These are phyloP conservation scores for Aphelocoma californica DNA, from an alignment of 2,797 vertebrate genomes.

Conservation along the genomic window DNA sequence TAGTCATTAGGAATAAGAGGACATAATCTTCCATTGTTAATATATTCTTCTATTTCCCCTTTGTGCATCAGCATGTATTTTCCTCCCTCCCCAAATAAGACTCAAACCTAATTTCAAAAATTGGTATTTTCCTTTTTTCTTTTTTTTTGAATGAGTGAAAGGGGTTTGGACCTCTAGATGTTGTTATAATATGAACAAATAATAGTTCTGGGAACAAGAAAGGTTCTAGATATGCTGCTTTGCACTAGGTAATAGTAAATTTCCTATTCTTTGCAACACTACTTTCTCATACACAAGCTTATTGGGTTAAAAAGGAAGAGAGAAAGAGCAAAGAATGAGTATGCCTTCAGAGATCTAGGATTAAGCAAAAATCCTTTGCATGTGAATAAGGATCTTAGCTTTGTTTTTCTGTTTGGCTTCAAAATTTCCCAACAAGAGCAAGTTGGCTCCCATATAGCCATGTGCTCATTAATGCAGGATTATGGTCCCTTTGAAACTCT, in stretches of 20 bases:
- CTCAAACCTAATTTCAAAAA: not conserved
- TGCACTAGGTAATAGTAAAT: not conserved
- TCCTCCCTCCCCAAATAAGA: not conserved
- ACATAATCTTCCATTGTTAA: not conserved
- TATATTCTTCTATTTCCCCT: not conserved
- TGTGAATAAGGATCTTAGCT: slow-evolving; percentile 48
- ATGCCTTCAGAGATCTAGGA: slow-evolving; percentile 54
- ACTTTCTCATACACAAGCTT: slow-evolving; percentile 5
- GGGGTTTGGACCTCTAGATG: not conserved
- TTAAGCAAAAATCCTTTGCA: slow-evolving; percentile 53
- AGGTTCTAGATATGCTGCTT: not conserved
- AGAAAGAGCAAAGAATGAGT: slow-evolving; percentile 17
- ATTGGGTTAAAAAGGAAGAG: slow-evolving; percentile 24
- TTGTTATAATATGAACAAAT: not conserved
- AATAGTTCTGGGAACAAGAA: not conserved
- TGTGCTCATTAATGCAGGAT: slow-evolving; percentile 63
- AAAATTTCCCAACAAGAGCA: slow-evolving; percentile 49
- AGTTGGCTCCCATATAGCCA: slow-evolving; percentile 41
- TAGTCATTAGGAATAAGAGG: not conserved
- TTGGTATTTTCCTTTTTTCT: not conserved
- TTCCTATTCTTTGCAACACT: not conserved
- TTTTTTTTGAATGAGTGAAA: not conserved
- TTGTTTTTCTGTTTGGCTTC: slow-evolving; percentile 57
- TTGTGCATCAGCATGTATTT: not conserved
- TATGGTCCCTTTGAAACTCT: slow-evolving; percentile 60